Evolutionary conservation across 2,797 vertebrate species (phyloP), one percentile per base, ranked within the genome.

Genomic region (Lemur catta): DNA sequence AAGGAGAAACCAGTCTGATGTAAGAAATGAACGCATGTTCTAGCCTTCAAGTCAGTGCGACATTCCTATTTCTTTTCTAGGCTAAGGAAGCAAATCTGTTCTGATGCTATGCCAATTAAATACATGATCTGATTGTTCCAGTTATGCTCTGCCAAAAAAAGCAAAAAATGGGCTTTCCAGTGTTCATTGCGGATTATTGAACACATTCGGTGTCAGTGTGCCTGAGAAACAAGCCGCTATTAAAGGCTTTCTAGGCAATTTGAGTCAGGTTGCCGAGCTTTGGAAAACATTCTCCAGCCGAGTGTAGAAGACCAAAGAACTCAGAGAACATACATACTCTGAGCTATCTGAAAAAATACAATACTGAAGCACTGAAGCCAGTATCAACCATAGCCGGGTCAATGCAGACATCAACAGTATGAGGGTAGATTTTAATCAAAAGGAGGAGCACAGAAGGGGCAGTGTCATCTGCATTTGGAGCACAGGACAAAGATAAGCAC

Each of bases 171-270:
- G 61, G 10, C 30, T 95, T 63, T n/a, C 26, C 8, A 76, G 30
- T 10, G 17, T 67, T 96, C 71, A 71, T 35, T 81, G 91, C 0
- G 59, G 65, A 94, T 48, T 6, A 93, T 46, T 50, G 35, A 93
- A 79, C n/a, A 0, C 63, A 63, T 67, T 52, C 41, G 35, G n/a
- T 75, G 46, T 95, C 61, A 17, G 35, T 65, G 18, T 84, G 65
- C 35, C 61, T 89, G 55, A 15, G 48, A 76, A 95, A 94, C 80
- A 33, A 28, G 26, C 55, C 28, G 8, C n/a, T 38, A 7, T 86
- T 78, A 22, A 87, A 91, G 57, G 71, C 85, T 97, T 97, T 92
- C 65, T 96, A 67, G 84, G 59, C 43, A 78, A 71, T 91, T 91
- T 96, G 46, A 24, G 72, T 82, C 74, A 82, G 35, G 11, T 74